Percentiles rank a stretch among this genome's conserved stretches.
Evolutionary conservation across 2,113 vertebrate species (phyloP).

Genomic region (Eptesicus fuscus): DNA sequence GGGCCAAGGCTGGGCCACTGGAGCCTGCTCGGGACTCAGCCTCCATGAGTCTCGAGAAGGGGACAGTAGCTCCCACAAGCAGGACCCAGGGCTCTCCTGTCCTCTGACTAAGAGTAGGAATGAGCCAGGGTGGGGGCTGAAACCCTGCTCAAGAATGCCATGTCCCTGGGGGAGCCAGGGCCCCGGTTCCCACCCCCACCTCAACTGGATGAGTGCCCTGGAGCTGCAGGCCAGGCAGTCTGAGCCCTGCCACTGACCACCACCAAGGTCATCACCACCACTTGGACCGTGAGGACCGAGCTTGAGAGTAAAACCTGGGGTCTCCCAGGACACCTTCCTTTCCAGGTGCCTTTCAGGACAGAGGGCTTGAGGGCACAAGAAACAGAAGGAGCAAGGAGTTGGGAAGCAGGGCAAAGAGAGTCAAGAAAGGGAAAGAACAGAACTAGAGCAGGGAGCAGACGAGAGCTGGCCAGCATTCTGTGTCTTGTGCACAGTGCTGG

Average conservation of each 20-base stretch:
- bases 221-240: not conserved
- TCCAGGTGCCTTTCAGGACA: not conserved
- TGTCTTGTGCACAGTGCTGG: not conserved
- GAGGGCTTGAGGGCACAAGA: not conserved
- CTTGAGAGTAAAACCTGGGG: not conserved
- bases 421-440: not conserved
- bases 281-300: rapidly evolving
- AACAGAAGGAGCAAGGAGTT: not conserved
- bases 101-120: not conserved
- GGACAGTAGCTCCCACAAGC: not conserved
- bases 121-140: too few relatives aligned
- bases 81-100: not conserved
- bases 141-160: not conserved
- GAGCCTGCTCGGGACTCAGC: not conserved
- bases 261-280: not conserved
- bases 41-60: not conserved
- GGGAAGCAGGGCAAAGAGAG: not conserved
- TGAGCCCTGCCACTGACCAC: not conserved
- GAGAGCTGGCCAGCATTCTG: not conserved
- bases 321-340: not conserved
- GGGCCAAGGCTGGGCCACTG: conserved; percentile 2
- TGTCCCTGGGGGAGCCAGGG: not conserved
- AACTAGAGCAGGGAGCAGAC: not conserved
- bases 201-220: not conserved
- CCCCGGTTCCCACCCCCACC: not conserved